Conservation (phyloP, 2,113 vertebrate species). For the Hiodon tergisus region DNA sequence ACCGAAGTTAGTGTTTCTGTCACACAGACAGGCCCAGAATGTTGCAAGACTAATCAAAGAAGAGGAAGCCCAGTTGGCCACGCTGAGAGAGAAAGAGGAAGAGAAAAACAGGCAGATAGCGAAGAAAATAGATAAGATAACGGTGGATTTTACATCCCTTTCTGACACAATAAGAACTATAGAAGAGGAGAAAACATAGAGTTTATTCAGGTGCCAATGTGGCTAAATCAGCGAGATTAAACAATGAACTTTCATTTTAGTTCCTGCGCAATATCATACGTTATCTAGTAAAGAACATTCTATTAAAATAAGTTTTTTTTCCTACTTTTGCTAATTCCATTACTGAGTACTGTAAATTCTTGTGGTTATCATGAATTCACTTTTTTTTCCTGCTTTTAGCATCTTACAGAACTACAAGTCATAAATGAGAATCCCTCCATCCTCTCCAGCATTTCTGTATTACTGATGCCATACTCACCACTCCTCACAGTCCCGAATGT, state of each 20-base stretch:
- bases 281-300: too few relatives aligned
- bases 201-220: neutral
- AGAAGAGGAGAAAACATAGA: neutral
- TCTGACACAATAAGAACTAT: constrained; percentile 5
- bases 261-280: too few relatives aligned
- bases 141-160: neutral
- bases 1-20: neutral
- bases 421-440: neutral
- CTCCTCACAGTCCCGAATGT: neutral
- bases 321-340: too few relatives aligned
- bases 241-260: too few relatives aligned
- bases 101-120: neutral
- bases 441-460: neutral
- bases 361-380: neutral
- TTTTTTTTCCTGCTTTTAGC: neutral
- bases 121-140: neutral
- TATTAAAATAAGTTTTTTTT: too few relatives aligned
- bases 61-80: constrained; percentile 3
- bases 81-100: constrained; percentile 7
- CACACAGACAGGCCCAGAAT: neutral
- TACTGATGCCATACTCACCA: neutral
- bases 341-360: too few relatives aligned
- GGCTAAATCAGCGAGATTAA: too few relatives aligned
- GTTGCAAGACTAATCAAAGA: constrained; percentile 1
- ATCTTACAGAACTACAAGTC: constrained; percentile 17